Percentiles rank a stretch among this genome's conserved stretches.
These are phyloP conservation scores for Pseudochromis fuscus DNA, from an alignment of 2,797 vertebrate species.

Conservation along the genomic window DNA sequence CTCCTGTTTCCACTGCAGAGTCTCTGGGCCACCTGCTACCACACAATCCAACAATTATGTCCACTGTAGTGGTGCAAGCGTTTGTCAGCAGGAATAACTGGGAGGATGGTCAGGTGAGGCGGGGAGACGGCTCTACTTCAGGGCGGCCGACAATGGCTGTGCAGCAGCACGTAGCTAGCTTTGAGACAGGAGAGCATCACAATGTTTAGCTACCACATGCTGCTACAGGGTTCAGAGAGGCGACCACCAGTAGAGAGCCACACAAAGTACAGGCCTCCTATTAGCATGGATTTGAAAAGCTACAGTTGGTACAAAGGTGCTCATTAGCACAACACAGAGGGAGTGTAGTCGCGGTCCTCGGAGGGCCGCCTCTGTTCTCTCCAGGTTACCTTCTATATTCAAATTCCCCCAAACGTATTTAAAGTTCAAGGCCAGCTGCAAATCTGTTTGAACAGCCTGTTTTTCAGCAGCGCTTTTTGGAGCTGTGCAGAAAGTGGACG, in stretches of 20 bases:
- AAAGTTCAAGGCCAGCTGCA: slow-evolving; percentile 79
- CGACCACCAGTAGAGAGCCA: slow-evolving; percentile 63
- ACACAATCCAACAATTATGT: slow-evolving; percentile 76
- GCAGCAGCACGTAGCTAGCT: slow-evolving; percentile 31
- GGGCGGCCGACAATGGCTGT: slow-evolving; percentile 37
- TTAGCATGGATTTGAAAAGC: slow-evolving; percentile 84
- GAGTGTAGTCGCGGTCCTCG: slow-evolving; percentile 72
- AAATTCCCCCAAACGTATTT: slow-evolving; percentile 79
- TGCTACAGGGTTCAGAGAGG: slow-evolving; percentile 70
- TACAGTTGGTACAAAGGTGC: slow-evolving; percentile 81
- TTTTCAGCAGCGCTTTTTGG: slow-evolving; percentile 59
- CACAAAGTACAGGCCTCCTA: slow-evolving; percentile 80
- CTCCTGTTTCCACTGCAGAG: slow-evolving; percentile 60
- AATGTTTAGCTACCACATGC: slow-evolving; percentile 73
- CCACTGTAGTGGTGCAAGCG: slow-evolving; percentile 59
- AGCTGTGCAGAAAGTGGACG: slow-evolving; percentile 37
- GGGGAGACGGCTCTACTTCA: slow-evolving; percentile 33
- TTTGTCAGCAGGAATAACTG: slow-evolving; percentile 77
- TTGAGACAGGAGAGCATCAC: slow-evolving; percentile 63
- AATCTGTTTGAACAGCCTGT: slow-evolving; percentile 72
- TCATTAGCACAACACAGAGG: slow-evolving; percentile 87
- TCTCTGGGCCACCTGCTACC: slow-evolving; percentile 73
- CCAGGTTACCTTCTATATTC: slow-evolving; percentile 80
- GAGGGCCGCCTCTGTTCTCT: slow-evolving; percentile 78
- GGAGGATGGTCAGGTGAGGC: slow-evolving; percentile 59